Evolutionary conservation across 2,797 vertebrate species (phyloP), one percentile per base, ranked within the genome.

Genomic region (Phrynocephalus vlangalii): DNA sequence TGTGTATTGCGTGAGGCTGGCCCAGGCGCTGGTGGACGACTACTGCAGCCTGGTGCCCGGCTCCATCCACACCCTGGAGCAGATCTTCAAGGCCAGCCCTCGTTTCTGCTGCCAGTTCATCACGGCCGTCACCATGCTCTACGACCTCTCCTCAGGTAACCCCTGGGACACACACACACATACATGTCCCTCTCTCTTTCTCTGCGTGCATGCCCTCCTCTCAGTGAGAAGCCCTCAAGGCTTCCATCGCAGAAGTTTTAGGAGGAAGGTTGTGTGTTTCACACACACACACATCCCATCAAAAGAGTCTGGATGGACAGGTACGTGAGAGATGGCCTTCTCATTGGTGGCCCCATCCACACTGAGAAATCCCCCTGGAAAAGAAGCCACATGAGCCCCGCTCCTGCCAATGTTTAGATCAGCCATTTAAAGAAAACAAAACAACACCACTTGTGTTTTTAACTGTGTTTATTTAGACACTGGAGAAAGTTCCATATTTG

Each of bases 41-140:
- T 99, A 99, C 96, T 99, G 99, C 91, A 98, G 97, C 20, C 90
- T 99, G 96, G 97, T 99, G 87, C 99, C 99, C 0, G 98, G 98
- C 13, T 99, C 98, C 0, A 97, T 98, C 66, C 97, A 98, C 93
- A 99, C 98, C 0, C 93, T 99, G 84, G 98, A 97, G 92, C 98
- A 99, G 93, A 98, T 98, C 88, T 97, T 98, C 96, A 97, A 96
- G 0, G 97, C 98, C 93, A 99, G 98, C 86, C 98, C 99, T 28
- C 98, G 98, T 67, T 99, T 99, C 97, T 99, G 99, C 96, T 99
- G 99, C 96, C 99, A 99, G 97, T 98, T 99, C 92, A 97, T 99
- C 89, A 99, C 98, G 0, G 97, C 99, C 0, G 97, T 99, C 88
- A 98, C 98, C 0, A 98, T 98, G 0, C 97, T 99, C 0, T 99